phyloP scores from a whole-genome alignment of 1,140 invertebrate genomes.

The Drosophila sproati region DNA sequence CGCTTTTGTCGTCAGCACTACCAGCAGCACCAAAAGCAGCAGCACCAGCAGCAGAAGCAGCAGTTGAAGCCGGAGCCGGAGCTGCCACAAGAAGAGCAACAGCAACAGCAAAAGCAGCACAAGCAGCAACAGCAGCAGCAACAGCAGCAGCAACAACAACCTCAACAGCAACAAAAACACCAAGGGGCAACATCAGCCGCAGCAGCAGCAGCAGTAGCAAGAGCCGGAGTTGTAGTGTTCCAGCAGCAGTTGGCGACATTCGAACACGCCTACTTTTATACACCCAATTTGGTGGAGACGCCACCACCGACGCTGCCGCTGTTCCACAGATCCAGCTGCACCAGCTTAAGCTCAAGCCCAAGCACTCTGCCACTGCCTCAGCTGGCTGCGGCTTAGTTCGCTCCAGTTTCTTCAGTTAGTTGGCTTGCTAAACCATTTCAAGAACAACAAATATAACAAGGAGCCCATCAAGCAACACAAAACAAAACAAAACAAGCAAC shows the following conservation, averaged over 20 bases:
- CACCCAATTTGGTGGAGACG: constrained; percentile 15
- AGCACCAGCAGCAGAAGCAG: constrained; percentile 10
- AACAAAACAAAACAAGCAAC: constrained; percentile 7
- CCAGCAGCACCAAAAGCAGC: constrained; percentile 29
- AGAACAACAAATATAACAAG: neutral
- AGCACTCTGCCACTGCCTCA: constrained; percentile 46
- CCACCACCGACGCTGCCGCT: constrained; percentile 12
- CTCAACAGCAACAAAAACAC: constrained; percentile 42
- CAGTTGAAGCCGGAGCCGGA: constrained; percentile 29
- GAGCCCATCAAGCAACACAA: neutral
- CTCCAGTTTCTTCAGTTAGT: constrained; percentile 45
- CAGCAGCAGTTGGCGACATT: neutral
- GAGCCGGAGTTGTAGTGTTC: neutral
- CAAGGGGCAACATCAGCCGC: constrained; percentile 37
- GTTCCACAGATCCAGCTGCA: neutral
- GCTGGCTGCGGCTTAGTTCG: constrained; percentile 66
- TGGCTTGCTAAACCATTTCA: constrained; percentile 23
- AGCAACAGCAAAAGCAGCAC: constrained; percentile 46
- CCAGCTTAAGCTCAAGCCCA: constrained; percentile 30
- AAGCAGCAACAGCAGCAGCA: constrained; percentile 42
- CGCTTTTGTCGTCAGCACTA: constrained; percentile 66
- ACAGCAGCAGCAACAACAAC: constrained; percentile 45
- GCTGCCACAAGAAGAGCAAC: constrained; percentile 38
- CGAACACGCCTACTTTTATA: constrained; percentile 28
- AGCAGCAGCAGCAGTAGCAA: constrained; percentile 38